phyloP scores from a whole-genome alignment of 2,888 invertebrate genomes.

The Philonicus albiceps region DNA sequence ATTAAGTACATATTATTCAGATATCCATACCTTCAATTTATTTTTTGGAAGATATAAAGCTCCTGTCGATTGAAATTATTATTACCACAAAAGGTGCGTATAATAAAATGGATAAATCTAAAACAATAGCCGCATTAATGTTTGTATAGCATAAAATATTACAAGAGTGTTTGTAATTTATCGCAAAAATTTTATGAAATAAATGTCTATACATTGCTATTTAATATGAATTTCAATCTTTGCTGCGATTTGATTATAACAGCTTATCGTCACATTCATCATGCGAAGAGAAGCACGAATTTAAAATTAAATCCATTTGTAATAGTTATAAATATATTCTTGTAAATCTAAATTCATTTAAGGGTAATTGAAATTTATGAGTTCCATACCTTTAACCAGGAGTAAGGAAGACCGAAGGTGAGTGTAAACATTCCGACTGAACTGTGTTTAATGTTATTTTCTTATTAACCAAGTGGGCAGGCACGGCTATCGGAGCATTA shows the following conservation, averaged over 20 bases:
- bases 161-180: neutral
- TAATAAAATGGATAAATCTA: neutral
- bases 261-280: constrained; percentile 23
- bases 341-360: constrained; percentile 30
- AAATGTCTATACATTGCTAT: neutral
- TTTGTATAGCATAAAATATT: neutral
- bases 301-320: constrained; percentile 20
- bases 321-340: constrained; percentile 31
- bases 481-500: constrained; percentile 17
- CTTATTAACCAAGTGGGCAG: constrained; percentile 2
- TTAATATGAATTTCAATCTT: constrained; percentile 8
- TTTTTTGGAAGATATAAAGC: no score
- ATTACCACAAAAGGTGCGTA: neutral
- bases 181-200: neutral
- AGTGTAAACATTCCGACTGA: constrained; percentile 7
- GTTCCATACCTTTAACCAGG: neutral
- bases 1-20: no score
- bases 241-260: neutral
- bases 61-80: no score
- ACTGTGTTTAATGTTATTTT: neutral
- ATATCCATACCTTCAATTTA: no score
- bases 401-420: neutral
- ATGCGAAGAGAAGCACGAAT: neutral
- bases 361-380: constrained; percentile 40
- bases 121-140: neutral